Evolutionary conservation across 2,888 invertebrate species (phyloP).

Genomic region (Alloplasta piceator): DNA sequence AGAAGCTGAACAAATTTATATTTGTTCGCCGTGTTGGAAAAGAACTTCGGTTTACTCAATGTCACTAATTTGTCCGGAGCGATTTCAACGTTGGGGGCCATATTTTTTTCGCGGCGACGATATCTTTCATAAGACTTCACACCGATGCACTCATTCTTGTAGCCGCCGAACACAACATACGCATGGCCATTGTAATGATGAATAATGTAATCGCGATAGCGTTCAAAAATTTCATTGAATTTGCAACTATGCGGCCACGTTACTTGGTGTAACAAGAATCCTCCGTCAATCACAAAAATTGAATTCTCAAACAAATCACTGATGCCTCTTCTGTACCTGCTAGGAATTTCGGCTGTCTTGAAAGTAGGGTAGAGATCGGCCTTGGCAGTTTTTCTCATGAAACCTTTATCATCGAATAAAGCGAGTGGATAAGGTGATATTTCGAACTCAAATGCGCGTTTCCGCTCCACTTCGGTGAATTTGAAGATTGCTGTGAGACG

Average conservation of each 20-base stretch:
- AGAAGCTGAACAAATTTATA: constrained; percentile 33
- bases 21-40: too few relatives aligned
- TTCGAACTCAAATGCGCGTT: constrained; percentile 25
- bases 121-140: not conserved
- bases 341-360: not conserved
- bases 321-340: not conserved
- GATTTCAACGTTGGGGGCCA: too few relatives aligned
- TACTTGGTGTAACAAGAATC: constrained; percentile 60
- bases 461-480: constrained; percentile 58
- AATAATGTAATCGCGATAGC: not conserved
- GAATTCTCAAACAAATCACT: too few relatives aligned
- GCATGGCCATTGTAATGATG: not conserved
- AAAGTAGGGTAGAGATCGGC: not conserved
- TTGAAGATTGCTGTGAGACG: constrained; percentile 65
- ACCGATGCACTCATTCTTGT: not conserved
- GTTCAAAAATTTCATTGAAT: not conserved
- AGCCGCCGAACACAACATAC: not conserved
- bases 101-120: not conserved
- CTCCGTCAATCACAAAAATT: constrained; percentile 65
- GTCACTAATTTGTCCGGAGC: too few relatives aligned
- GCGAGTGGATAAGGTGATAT: not conserved
- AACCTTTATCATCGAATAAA: not conserved
- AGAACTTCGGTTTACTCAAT: too few relatives aligned
- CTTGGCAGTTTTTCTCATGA: not conserved
- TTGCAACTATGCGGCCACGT: constrained; percentile 51